Evolutionary conservation across 2,888 invertebrate genomes (phyloP), one percentile per base, ranked within the genome.

Genomic region (Tinea trinotella): DNA sequence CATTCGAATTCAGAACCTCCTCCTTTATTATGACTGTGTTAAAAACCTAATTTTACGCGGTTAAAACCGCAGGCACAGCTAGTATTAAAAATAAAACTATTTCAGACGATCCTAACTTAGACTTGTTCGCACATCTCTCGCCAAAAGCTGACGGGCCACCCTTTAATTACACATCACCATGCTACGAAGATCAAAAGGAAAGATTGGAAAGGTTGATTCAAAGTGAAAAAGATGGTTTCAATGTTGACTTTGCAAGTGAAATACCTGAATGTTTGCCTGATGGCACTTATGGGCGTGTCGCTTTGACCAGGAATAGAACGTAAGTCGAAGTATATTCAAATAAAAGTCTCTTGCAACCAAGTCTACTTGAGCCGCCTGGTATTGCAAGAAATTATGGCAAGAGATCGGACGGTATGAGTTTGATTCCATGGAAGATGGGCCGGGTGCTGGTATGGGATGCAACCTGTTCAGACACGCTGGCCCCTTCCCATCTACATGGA

Each of bases 151-250:
- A 72, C 0, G 17, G 59, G 0, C 64, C 71, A 0, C 81, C 80
- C 0, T 83, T 64, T 58, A 72, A 76, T 54, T 77, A 70, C 64
- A 77, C 80, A 0, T 77, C 76, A 0, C 75, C 79, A 0, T 85
- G 85, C 56, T 57, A 72, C 9, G 64, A 71, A 34, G 65, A 61
- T 18, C 64, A 72, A 56, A 46, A 60, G 20, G 62, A 62, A 2
- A 68, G 61, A 52, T 61, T 67, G 5, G 61, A 69, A 1, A 36
- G 71, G 1, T 61, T 81, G 1, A 17, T 57, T 13, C 59, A 71
- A 59, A 79, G 81, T 55, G 62, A 63, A 15, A 59, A 70, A 10
- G 74, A 71, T 0, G 83, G 82, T 0, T 85, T 58, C 57, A 77
- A 67, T 12, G 60, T 77, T 19, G 77, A 82, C 46, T 76, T 63